Evolutionary conservation across 2,888 invertebrate genomes (phyloP).

Genomic region (Cerceris rybyensis): DNA sequence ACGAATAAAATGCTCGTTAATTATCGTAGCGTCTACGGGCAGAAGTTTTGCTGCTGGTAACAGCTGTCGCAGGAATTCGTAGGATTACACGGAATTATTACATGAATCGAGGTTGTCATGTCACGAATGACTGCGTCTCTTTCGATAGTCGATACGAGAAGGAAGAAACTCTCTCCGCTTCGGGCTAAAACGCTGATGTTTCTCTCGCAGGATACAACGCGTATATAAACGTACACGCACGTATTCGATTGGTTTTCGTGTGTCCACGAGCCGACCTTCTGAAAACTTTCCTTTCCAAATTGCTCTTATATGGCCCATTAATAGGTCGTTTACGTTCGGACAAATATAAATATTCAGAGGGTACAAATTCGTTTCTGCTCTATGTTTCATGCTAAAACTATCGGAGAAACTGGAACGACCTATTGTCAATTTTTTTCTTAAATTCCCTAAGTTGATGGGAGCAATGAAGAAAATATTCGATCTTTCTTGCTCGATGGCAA

Average conservation of each 20-base stretch:
- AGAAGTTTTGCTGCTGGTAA: no score
- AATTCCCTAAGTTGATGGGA: no score
- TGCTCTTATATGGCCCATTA: slow-evolving; percentile 16
- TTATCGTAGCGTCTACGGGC: no score
- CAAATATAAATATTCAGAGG: not conserved
- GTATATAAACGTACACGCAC: not conserved
- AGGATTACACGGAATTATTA: not conserved
- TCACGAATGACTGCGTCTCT: slow-evolving; percentile 9
- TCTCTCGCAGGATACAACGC: not conserved
- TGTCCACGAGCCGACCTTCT: slow-evolving; percentile 36
- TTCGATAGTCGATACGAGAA: slow-evolving; percentile 2
- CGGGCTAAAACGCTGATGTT: slow-evolving; percentile 26
- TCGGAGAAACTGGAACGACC: no score
- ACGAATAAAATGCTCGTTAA: no score
- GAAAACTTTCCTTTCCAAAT: slow-evolving; percentile 55
- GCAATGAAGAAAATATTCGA: not conserved
- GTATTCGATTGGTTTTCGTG: not conserved
- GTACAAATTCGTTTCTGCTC: not conserved
- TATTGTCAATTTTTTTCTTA: no score
- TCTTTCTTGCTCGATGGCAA: no score
- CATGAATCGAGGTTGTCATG: not conserved
- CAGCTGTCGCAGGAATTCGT: no score
- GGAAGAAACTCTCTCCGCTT: slow-evolving; percentile 50
- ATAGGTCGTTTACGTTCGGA: slow-evolving; percentile 6
- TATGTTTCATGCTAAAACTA: not conserved